Evolutionary conservation across 2,888 invertebrate species (phyloP), one percentile per base, ranked within the genome.

Genomic region (Drosophila anomalata): DNA sequence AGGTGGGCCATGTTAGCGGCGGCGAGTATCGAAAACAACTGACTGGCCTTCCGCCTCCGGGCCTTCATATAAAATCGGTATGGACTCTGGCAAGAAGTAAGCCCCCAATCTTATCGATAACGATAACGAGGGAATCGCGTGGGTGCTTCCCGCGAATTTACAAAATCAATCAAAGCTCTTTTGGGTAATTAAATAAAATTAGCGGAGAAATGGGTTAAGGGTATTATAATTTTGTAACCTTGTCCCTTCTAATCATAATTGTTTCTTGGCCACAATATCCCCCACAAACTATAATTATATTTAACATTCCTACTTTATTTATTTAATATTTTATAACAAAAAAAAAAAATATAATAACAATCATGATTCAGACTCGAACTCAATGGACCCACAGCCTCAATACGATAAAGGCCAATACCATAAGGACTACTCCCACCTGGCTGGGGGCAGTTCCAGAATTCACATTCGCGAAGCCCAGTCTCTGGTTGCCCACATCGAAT

Each of bases 401-500:
- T 1, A 7, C 2, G 14, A 36, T n/a, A 1, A 36, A 36, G n/a
- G n/a, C 14, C 7, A 14, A 6, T 1, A 36, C 14, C 14, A 14
- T 36, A 7, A 14, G 1, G 6, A 14, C 1, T n/a, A 36, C 6
- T 2, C 24, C 58, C 24, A n/a, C 1, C n/a, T 31, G n/a, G 0
- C 12, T 14, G 0, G 20, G 8, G 2, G 31, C n/a, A 62, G 9
- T 6, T 0, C 58, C 48, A 0, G 31, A 33, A 5, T 50, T 62
- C 2, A 80, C 77, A 29, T 91, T 89, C 48, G 98, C 98, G 92
- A 99, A 97, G 66, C 98, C 98, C 88, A 99, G 5, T 57, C 96
- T 94, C 88, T 95, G 94, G 90, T 97, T 96, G 74, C 94, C 95
- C 91, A 96, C 93, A 93, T 99, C 98, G 92, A 98, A 99, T 92